Evolutionary conservation across 2,113 vertebrate species (phyloP).

Genomic region (Cochlearius cochlearius): DNA sequence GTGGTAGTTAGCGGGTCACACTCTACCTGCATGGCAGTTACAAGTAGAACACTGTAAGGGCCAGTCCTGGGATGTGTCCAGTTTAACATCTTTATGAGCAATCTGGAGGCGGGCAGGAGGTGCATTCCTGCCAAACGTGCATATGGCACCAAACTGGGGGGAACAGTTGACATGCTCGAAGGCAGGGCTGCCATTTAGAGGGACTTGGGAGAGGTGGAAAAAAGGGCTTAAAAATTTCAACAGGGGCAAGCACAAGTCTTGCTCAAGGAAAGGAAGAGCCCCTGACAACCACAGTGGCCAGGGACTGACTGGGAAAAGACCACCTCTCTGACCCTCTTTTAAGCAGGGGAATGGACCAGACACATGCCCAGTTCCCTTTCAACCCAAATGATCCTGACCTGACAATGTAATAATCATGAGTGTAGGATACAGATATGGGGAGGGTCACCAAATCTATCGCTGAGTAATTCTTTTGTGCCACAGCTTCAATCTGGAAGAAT

Average conservation of each 20-base stretch:
- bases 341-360: background rate
- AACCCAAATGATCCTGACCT: background rate
- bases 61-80: background rate
- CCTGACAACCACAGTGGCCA: background rate
- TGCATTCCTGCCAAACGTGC: background rate
- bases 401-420: background rate
- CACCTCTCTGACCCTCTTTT: background rate
- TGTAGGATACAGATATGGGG: fast-evolving
- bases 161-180: fast-evolving
- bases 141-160: background rate
- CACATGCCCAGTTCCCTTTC: background rate
- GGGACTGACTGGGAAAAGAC: background rate
- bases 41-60: background rate
- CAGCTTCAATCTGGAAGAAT: background rate
- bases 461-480: background rate
- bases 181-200: background rate
- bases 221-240: background rate
- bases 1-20: background rate
- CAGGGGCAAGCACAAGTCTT: background rate
- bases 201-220: background rate
- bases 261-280: background rate
- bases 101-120: background rate
- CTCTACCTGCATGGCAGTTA: background rate
- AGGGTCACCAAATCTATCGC: fast-evolving
- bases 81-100: background rate